These are phyloP conservation scores for Xestia sexstrigata DNA, from an alignment of 2,888 invertebrate species.

Conservation along the genomic window DNA sequence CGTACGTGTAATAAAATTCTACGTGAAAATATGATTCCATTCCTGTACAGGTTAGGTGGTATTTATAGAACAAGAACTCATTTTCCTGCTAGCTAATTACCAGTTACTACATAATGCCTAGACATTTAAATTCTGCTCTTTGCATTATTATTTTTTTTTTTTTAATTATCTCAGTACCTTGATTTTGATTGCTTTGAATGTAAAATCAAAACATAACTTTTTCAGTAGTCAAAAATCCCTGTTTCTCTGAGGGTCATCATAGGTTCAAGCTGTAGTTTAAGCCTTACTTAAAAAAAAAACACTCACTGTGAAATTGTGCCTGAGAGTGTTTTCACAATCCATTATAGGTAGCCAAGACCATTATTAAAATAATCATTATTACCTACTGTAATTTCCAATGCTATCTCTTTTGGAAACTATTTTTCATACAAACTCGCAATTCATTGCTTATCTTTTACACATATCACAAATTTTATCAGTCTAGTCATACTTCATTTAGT, in stretches of 20 bases:
- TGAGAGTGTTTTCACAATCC: neutral
- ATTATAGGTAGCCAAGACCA: neutral
- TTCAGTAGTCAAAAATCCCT: neutral
- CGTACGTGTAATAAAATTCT: neutral
- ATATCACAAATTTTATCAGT: conserved; percentile 18
- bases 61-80: conserved; percentile 13
- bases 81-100: conserved; percentile 26
- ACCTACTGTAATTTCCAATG: neutral
- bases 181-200: neutral
- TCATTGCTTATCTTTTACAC: conserved; percentile 37
- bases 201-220: neutral
- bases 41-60: conserved; percentile 30
- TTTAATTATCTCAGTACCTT: neutral
- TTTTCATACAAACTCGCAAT: conserved; percentile 19
- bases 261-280: neutral
- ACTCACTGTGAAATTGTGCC: neutral
- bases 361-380: neutral
- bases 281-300: neutral
- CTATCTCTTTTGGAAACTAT: neutral
- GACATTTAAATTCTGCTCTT: neutral
- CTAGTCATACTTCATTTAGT: neutral
- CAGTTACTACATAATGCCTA: neutral
- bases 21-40: neutral
- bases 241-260: neutral
- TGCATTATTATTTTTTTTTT: neutral